Percentiles rank a stretch among this genome's conserved stretches.
These are phyloP conservation scores for Rhingia campestris DNA, from an alignment of 2,888 invertebrate species.

Conservation along the genomic window DNA sequence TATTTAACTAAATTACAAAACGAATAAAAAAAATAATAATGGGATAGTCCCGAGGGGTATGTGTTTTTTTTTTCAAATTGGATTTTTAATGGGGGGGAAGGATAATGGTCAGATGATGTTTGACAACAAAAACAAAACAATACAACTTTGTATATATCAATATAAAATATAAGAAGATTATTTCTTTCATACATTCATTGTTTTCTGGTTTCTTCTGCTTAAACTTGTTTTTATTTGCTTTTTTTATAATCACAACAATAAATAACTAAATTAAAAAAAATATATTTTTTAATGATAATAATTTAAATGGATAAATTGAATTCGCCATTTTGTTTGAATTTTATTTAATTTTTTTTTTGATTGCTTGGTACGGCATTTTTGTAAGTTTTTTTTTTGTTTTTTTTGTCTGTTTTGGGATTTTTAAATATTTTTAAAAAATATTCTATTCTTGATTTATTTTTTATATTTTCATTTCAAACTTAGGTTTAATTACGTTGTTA, in stretches of 20 bases:
- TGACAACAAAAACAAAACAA: constrained; percentile 55
- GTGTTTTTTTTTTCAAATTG: constrained; percentile 22
- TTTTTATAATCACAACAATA: constrained; percentile 66
- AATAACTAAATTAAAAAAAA: constrained; percentile 65
- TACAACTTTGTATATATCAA: constrained; percentile 27
- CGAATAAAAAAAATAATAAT: constrained; percentile 66
- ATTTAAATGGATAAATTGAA: constrained; percentile 66
- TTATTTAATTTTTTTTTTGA: constrained; percentile 28
- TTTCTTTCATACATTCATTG: constrained; percentile 10
- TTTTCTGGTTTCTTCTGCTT: constrained; percentile 1
- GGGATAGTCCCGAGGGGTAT: constrained; percentile 19
- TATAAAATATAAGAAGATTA: constrained; percentile 17
- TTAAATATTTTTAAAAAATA: constrained; percentile 68
- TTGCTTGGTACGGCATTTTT: constrained; percentile 55
- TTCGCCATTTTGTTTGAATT: constrained; percentile 47
- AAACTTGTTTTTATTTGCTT: constrained; percentile 8
- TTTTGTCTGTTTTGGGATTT: constrained; percentile 27
- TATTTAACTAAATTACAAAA: constrained; percentile 61
- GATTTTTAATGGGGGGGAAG: not conserved
- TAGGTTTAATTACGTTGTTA: constrained; percentile 41
- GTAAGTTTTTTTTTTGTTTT: constrained; percentile 22
- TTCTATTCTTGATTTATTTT: constrained; percentile 23
- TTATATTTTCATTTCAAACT: constrained; percentile 18
- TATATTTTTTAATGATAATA: constrained; percentile 39
- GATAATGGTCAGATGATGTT: constrained; percentile 6